phyloP scores from a whole-genome alignment of 2,888 invertebrate species.

The Megalurothrips usitatus region DNA sequence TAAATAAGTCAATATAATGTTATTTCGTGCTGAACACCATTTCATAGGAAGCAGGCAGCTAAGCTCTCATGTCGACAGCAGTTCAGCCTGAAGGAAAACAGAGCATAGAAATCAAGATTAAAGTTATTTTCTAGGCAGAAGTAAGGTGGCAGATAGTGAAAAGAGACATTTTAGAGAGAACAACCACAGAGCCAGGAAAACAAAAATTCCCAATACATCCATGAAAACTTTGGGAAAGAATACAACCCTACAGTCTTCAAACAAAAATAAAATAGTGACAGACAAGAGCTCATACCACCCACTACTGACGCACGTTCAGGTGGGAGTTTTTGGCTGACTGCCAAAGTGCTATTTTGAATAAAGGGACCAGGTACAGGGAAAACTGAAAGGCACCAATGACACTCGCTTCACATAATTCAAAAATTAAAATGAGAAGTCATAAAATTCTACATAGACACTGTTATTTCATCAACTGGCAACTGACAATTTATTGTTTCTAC shows the following conservation, averaged over 20 bases:
- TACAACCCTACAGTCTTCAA: background rate
- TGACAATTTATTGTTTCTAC: too few species aligned
- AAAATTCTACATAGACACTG: too few species aligned
- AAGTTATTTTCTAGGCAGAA: background rate
- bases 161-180: background rate
- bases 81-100: conserved; percentile 21
- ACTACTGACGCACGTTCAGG: background rate
- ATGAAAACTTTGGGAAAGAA: background rate
- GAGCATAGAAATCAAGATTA: background rate
- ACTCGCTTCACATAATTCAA: too few species aligned
- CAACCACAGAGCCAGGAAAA: too few species aligned
- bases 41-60: background rate
- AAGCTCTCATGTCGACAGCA: background rate
- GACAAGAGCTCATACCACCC: too few species aligned
- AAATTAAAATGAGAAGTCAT: too few species aligned
- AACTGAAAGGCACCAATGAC: background rate
- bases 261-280: too few species aligned
- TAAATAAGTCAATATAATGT: background rate
- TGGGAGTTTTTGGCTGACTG: background rate
- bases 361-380: background rate
- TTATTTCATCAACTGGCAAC: too few species aligned
- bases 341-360: background rate
- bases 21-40: background rate
- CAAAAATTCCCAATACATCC: too few species aligned
- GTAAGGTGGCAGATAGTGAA: too few species aligned